Base-by-base conservation (phyloP, 2,888 invertebrate species). In the Hemithea aestivaria region DNA sequence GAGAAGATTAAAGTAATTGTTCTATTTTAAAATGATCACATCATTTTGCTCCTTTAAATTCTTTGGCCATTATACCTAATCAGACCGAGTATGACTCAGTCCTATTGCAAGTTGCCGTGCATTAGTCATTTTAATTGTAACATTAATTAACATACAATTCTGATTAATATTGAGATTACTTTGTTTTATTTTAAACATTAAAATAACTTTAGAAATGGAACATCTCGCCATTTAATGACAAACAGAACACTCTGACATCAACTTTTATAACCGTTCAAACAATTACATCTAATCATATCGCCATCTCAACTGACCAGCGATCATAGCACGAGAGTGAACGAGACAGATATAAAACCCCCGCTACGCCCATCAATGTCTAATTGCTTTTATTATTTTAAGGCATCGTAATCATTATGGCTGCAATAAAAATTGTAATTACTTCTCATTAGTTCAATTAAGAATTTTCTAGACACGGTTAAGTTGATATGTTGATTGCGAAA, bases 371-470 rank as follows among this genome's bases (percentile, higher is more conserved):
- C 79, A 82, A 81, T 79, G 79, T 80, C 82, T 85, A 85, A 87
- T 87, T 85, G 87, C 85, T 87, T 85, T 85, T 87, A 85, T 87
- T 87, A 87, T 87, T 87, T 87, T 87, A 87, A 85, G 82, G 76
- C 85, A 85, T 85, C 87, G 85, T 87, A 87, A 85, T 85, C 81
- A 87, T 85, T 85, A 85, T 77, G 77, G 77, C 82, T 66, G 82
- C 76, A 78, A 85, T 87, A 87, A 85, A 87, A 85, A 82, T 84
- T 85, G 84, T 87, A 84, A 87, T 85, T 85, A 85, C 83, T 84
- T 82, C 85, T 87, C 84, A 87, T 87, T 87, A 87, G 85, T 78
- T 84, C 87, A 85, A 85, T 85, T 85, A 84, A 83, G 85, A 82
- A 83, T 84, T 80, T 85, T 84, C 85, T 84, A 85, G 84, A 84